phyloP scores from a whole-genome alignment of 1,140 invertebrate genomes.

The Lasioglossum albipes region DNA sequence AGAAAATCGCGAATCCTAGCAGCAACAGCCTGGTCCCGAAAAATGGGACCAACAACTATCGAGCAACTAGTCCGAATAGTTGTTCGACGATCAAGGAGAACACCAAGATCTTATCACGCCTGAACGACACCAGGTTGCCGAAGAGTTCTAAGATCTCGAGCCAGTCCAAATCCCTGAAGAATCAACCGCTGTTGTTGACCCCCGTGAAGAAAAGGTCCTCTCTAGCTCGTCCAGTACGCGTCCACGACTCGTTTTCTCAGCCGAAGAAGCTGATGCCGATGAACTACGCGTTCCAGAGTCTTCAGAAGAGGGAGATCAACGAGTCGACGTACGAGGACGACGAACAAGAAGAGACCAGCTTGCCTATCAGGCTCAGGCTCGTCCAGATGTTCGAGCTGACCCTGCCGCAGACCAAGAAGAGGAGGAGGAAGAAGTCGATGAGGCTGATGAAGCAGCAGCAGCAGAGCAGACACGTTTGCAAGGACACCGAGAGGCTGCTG shows the following conservation, averaged over 20 bases:
- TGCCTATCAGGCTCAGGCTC: conserved; percentile 73
- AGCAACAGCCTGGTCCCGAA: conserved; percentile 28
- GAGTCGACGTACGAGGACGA: conserved; percentile 55
- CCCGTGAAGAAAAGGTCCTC: conserved; percentile 73
- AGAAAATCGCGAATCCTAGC: conserved; percentile 23
- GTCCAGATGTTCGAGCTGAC: conserved; percentile 75
- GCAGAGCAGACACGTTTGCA: conserved; percentile 68
- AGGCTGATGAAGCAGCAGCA: conserved; percentile 67
- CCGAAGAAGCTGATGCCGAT: conserved; percentile 53
- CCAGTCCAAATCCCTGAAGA: conserved; percentile 27
- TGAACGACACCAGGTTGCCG: conserved; percentile 20
- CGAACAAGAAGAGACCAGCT: conserved; percentile 60
- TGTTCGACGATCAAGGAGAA: conserved; percentile 23
- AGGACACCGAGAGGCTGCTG: conserved; percentile 77
- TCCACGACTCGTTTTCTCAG: conserved; percentile 73
- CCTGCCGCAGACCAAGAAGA: conserved; percentile 69
- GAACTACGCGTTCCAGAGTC: conserved; percentile 35
- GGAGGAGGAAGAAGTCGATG: conserved; percentile 64
- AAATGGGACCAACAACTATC: conserved; percentile 25
- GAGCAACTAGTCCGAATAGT: conserved; percentile 26
- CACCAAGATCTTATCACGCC: not conserved
- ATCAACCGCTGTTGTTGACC: conserved; percentile 55
- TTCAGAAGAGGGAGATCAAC: conserved; percentile 27
- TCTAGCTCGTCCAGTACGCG: conserved; percentile 72
- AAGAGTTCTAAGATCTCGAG: conserved; percentile 57